phyloP scores from a whole-genome alignment of 2,113 vertebrate genomes.

The Aramus guarauna region DNA sequence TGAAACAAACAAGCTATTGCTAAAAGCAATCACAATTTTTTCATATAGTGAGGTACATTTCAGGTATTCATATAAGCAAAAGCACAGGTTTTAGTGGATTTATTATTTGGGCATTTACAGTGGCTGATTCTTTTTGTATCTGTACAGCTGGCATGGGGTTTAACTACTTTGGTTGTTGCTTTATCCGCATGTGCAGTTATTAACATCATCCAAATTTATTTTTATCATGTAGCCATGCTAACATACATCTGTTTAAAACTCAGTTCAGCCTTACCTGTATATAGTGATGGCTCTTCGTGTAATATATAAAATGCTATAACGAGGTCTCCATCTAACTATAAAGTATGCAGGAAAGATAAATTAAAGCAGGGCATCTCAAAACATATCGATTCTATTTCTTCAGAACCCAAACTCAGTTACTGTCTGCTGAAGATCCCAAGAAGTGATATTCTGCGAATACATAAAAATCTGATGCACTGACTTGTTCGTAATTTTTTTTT shows the following conservation, averaged over 20 bases:
- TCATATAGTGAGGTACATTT: neutral
- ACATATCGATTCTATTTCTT: neutral
- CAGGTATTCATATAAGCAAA: neutral
- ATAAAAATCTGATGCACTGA: constrained; percentile 19
- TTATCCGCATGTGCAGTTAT: neutral
- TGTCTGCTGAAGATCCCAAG: neutral
- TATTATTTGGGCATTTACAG: neutral
- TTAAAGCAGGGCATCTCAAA: constrained; percentile 23
- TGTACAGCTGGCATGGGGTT: neutral
- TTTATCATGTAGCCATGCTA: neutral
- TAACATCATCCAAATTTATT: neutral
- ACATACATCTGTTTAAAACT: neutral
- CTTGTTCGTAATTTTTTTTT: constrained; percentile 32
- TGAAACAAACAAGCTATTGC: neutral
- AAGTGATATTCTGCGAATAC: constrained; percentile 9
- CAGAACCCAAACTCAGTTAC: neutral
- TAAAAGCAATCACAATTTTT: neutral
- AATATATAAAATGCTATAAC: neutral
- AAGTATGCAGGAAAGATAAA: neutral
- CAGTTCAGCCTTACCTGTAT: neutral
- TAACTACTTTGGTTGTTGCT: neutral
- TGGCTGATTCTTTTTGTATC: neutral
- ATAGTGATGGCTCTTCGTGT: neutral
- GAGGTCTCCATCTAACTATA: neutral
- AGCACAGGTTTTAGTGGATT: neutral